Evolutionary conservation across 2,113 vertebrate species (phyloP).

Genomic region (Tragelaphus buxtoni): DNA sequence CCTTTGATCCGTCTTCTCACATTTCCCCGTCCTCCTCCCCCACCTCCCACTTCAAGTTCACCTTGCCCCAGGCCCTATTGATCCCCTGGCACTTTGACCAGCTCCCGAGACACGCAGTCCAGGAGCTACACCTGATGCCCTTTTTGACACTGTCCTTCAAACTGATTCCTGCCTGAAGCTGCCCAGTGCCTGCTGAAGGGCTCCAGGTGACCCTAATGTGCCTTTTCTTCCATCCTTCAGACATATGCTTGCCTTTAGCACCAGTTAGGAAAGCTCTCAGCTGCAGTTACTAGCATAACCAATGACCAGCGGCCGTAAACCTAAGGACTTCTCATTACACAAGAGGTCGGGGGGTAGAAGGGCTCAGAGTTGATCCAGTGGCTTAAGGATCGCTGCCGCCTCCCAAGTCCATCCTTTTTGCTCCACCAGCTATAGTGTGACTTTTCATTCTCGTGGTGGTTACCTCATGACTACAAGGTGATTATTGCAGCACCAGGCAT

Average conservation of each 20-base stretch:
- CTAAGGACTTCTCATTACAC: not conserved
- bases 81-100: slow-evolving; percentile 50
- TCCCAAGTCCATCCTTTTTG: not conserved
- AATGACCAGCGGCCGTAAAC: not conserved
- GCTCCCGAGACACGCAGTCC: not conserved
- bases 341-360: not conserved
- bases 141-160: slow-evolving; percentile 3
- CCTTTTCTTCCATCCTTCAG: not conserved
- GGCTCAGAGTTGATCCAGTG: not conserved
- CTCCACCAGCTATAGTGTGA: not conserved
- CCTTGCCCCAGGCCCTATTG: slow-evolving; percentile 51
- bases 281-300: not conserved
- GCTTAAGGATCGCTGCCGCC: rapidly evolving
- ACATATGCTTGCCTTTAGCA: not conserved
- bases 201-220: not conserved
- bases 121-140: not conserved
- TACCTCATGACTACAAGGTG: not conserved
- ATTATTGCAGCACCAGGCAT: not conserved
- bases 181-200: not conserved
- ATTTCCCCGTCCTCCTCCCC: slow-evolving; percentile 12
- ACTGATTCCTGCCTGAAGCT: not conserved
- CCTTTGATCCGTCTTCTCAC: slow-evolving; percentile 35
- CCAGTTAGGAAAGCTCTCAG: not conserved
- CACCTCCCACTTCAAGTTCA: slow-evolving; percentile 26
- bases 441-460: not conserved